Conservation (phyloP, 1,140 invertebrate genomes). For the Drosophila quadrilineata region DNA sequence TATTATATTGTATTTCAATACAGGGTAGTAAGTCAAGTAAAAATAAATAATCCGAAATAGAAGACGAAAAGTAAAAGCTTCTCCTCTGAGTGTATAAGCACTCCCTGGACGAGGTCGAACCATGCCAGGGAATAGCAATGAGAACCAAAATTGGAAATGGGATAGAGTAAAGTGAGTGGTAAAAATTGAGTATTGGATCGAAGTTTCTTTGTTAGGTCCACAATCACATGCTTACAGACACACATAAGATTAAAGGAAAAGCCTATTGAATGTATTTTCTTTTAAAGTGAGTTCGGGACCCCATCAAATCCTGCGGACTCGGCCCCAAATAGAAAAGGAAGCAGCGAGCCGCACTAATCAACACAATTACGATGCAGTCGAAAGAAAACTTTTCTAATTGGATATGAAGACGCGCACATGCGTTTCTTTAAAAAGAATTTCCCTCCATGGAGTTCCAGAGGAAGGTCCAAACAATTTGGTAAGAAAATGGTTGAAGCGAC, state of each 20-base stretch:
- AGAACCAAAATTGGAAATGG: too few species aligned
- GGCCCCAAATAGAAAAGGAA: slow-evolving; percentile 10
- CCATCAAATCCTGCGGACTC: slow-evolving; percentile 6
- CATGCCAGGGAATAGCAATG: slow-evolving; percentile 2
- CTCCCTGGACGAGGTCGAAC: slow-evolving; percentile 52
- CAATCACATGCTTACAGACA: too few species aligned
- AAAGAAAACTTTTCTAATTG: slow-evolving; percentile 78
- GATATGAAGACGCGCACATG: slow-evolving; percentile 78
- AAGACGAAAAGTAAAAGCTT: slow-evolving; percentile 76
- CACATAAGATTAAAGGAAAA: slow-evolving; percentile 25
- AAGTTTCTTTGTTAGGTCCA: slow-evolving; percentile 53
- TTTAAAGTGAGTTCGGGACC: slow-evolving; percentile 42
- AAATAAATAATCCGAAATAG: slow-evolving; percentile 53
- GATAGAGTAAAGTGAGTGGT: slow-evolving; percentile 18
- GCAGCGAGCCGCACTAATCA: slow-evolving; percentile 76
- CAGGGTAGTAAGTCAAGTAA: slow-evolving; percentile 32
- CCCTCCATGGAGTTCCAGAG: slow-evolving; percentile 24
- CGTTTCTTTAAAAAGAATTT: slow-evolving; percentile 74
- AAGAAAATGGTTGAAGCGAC: slow-evolving; percentile 57
- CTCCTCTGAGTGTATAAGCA: slow-evolving; percentile 62
- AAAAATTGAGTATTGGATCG: slow-evolving; percentile 65
- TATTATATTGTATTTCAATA: too few species aligned
- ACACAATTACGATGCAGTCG: slow-evolving; percentile 73
- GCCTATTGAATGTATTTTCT: slow-evolving; percentile 28
- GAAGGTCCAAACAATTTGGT: slow-evolving; percentile 72